Conservation (phyloP, 2,888 invertebrate genomes). For the Creontiades dilutus region DNA sequence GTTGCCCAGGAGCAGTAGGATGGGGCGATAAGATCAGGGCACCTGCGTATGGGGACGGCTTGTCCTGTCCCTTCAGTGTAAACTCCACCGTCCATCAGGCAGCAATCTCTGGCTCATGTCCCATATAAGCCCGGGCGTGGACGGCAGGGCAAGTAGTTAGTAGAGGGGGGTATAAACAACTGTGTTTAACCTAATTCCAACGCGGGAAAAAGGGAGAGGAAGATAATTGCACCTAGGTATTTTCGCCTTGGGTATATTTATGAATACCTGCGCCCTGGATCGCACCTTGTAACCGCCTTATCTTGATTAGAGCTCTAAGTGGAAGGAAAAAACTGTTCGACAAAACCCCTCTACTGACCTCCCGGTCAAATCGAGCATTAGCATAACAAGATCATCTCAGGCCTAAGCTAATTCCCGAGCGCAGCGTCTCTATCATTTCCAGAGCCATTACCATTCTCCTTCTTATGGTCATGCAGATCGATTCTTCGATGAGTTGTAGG, state of each 20-base stretch:
- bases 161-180: slow-evolving; percentile 31
- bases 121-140: not conserved
- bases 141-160: not conserved
- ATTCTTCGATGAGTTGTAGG: not conserved
- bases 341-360: not conserved
- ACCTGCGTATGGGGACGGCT: slow-evolving; percentile 8
- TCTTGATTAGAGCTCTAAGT: not conserved
- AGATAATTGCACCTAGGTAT: slow-evolving; percentile 37
- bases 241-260: slow-evolving; percentile 1
- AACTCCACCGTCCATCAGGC: not conserved
- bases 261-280: slow-evolving; percentile 3
- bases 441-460: not conserved
- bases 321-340: not conserved
- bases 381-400: slow-evolving; percentile 14
- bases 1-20: slow-evolving; percentile 7
- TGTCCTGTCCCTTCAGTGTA: not conserved
- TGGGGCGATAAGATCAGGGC: slow-evolving; percentile 9
- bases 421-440: slow-evolving; percentile 4
- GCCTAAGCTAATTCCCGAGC: not conserved
- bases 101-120: not conserved
- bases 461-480: not conserved
- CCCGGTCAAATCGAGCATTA: slow-evolving; percentile 23
- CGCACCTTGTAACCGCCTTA: slow-evolving; percentile 16
- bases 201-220: slow-evolving; percentile 35
- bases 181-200: slow-evolving; percentile 45